Evolutionary conservation across 1,140 invertebrate genomes (phyloP), one percentile per base, ranked within the genome.

Genomic region (Acromyrmex charruanus): DNA sequence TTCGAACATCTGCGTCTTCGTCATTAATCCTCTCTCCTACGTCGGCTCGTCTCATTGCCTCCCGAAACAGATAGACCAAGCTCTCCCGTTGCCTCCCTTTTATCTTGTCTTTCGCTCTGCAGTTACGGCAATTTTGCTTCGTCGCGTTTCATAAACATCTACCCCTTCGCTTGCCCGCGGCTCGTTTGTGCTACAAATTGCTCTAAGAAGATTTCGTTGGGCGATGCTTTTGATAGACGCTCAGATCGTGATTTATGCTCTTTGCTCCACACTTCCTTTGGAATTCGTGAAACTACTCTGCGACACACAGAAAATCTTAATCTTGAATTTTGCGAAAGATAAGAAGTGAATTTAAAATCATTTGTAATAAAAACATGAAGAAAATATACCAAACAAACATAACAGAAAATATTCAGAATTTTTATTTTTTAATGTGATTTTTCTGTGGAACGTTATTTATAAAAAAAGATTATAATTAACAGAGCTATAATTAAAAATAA

Each of bases 121-220:
- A 58, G 18, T 31, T 84, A 58, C 49, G 63, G 74, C 87, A 86
- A 85, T 90, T 92, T 90, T 84, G 86, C 87, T 90, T 86, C 85
- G 85, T 90, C 89, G 82, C 90, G 66, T 91, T 90, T 87, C 80
- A 91, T 86, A 91, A 90, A 87, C 90, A 88, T 82, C 49, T 53
- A 75, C 77, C 87, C 86, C 89, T 88, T 90, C 90, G 86, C 87
- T 86, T 35, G 53, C 77, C 44, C 84, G 68, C 89, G 74, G 75
- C 72, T 91, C 90, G 89, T 93, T 91, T 90, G 88, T 88, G 77
- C 85, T 91, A 87, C 90, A 93, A 93, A 93, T 93, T 92, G 92
- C 91, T 91, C 75, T 91, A 93, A 93, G 91, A 93, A 93, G 90
- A 93, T 92, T 92, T 84, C 84, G 85, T 61, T 74, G 79, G 59